Evolutionary conservation across 2,797 vertebrate species (phyloP), one percentile per base, ranked within the genome.

Genomic region (Danio tinwini): DNA sequence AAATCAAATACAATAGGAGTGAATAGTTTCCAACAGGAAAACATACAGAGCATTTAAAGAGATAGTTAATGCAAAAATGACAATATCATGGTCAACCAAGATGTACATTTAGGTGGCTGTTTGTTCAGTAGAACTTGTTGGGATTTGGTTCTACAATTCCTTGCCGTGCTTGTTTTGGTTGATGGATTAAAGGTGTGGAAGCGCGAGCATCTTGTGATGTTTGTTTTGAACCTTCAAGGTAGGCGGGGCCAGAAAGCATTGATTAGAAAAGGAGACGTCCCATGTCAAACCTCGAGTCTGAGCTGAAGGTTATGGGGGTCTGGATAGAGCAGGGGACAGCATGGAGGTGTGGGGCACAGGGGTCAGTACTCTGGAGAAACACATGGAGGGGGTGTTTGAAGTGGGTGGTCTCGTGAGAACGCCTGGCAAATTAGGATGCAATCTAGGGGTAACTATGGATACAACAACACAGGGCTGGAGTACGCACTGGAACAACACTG

Each of bases 361-460:
- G 82, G 82, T 85, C 82, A 85, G 37, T 45, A 70, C 63, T 76
- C 73, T 73, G 67, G 69, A 83, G 76, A 59, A 81, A 76, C 59
- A 29, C 70, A 55, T 37, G 53, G 39, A 47, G 45, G 55, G 76
- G 61, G 16, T 62, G 47, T 40, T 59, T 71, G 67, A 67, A 53
- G 55, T 75, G 75, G 76, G 50, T 59, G 55, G 80, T 82, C 82
- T 64, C 77, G 70, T 80, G 84, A 77, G 82, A 78, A 78, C 7
- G 58, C 65, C 74, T 42, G 39, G 65, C 19, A 80, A 85, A 88
- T 83, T 86, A 86, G 84, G 81, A 88, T 85, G 85, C 81, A 83
- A 85, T 67, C 64, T 76, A 81, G 50, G 39, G 64, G 85, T 85
- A 86, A 80, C 81, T 83, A 85, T 87, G 84, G 82, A 72, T 83